phyloP scores from a whole-genome alignment of 2,113 vertebrate genomes.

The Choloepus hoffmanni region DNA sequence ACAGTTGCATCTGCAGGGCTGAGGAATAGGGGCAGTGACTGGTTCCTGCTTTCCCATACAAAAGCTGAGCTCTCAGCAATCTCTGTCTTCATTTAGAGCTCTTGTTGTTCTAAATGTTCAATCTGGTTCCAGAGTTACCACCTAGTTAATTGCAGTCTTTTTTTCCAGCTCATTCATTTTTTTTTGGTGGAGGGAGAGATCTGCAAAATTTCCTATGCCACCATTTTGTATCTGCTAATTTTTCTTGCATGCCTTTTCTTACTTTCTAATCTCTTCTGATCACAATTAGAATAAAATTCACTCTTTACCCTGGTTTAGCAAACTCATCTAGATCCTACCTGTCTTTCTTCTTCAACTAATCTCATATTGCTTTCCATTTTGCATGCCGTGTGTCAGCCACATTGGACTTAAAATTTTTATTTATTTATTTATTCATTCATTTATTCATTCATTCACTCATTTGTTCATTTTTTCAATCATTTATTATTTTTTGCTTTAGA shows the following conservation, averaged over 20 bases:
- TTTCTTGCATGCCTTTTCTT: not conserved
- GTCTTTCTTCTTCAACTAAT: not conserved
- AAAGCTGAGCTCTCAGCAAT: too few species aligned
- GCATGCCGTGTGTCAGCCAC: not conserved
- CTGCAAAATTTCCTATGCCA: too few species aligned
- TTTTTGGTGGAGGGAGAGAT: too few species aligned
- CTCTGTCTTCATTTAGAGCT: too few species aligned
- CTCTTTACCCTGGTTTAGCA: not conserved
- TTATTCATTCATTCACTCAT: not conserved
- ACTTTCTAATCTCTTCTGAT: not conserved
- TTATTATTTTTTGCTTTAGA: not conserved
- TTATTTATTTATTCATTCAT: not conserved
- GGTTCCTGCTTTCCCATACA: too few species aligned
- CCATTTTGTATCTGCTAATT: too few species aligned
- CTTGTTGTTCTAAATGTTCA: too few species aligned
- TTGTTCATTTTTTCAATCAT: not conserved
- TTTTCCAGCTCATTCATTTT: too few species aligned
- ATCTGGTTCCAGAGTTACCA: too few species aligned
- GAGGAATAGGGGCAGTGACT: too few species aligned
- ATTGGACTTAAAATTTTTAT: not conserved
- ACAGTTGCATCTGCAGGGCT: too few species aligned
- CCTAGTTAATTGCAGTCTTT: too few species aligned
- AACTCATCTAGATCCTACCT: not conserved
- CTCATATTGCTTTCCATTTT: not conserved
- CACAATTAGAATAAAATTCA: constrained; percentile 9